A percentile compares a stretch with the other conserved stretches of the same genome.
Conservation (phyloP, 2,888 invertebrate genomes). For the Theretra japonica region DNA sequence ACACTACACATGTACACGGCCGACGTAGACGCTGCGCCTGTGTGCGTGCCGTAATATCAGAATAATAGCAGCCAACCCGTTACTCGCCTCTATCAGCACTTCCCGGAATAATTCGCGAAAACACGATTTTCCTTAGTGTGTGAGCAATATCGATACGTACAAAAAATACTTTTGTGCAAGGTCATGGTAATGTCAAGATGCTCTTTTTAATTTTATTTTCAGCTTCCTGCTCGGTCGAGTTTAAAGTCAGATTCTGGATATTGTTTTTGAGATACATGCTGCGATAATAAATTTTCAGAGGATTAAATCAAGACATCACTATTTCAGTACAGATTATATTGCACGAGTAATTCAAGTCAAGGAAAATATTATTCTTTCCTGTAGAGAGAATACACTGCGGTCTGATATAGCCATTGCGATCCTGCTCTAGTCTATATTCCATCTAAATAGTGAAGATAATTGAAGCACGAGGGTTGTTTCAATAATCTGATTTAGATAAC, state of each 20-base stretch:
- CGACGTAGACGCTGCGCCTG: conserved; percentile 43
- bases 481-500: too few relatives aligned
- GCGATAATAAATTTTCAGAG: not conserved
- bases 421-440: too few relatives aligned
- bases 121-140: conserved; percentile 68
- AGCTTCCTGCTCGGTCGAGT: not conserved
- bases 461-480: too few relatives aligned
- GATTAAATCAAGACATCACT: not conserved
- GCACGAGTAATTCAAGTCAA: too few relatives aligned
- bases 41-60: conserved; percentile 67
- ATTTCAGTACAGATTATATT: too few relatives aligned
- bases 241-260: not conserved
- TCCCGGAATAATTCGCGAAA: conserved; percentile 81
- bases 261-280: conserved; percentile 4
- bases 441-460: too few relatives aligned
- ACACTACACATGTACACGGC: conserved; percentile 44
- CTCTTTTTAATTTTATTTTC: conserved; percentile 28
- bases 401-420: too few relatives aligned
- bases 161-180: conserved; percentile 68
- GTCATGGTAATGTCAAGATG: conserved; percentile 71
- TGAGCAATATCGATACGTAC: conserved; percentile 56
- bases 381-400: too few relatives aligned
- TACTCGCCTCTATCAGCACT: conserved; percentile 78
- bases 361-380: too few relatives aligned
- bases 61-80: conserved; percentile 79